These are phyloP conservation scores for Hydrotaea cyrtoneurina DNA, from an alignment of 2,888 invertebrate genomes.

Conservation along the genomic window DNA sequence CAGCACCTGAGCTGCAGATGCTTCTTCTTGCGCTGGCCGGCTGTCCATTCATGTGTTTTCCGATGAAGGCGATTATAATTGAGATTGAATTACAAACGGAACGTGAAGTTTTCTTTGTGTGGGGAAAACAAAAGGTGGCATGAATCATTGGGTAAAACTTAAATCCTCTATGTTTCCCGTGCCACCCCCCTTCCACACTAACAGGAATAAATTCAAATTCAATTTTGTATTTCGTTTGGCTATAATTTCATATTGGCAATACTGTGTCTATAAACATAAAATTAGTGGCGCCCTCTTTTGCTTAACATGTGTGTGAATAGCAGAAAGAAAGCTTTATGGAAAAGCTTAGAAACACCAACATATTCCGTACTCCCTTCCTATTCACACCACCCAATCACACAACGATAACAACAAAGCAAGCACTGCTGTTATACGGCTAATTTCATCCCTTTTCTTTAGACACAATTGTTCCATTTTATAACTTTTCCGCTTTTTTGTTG, in stretches of 20 bases:
- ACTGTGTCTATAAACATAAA: neutral
- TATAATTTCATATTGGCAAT: conserved; percentile 34
- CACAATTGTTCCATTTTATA: conserved; percentile 23
- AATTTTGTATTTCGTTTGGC: neutral
- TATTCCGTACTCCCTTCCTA: no score
- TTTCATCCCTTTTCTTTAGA: conserved; percentile 11
- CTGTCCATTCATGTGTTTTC: neutral
- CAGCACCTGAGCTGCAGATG: conserved; percentile 57
- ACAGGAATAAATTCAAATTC: neutral
- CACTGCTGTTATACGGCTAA: neutral
- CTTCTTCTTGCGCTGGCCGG: neutral
- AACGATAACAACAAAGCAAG: conserved; percentile 8
- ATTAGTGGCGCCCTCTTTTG: conserved; percentile 48
- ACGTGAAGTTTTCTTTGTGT: neutral
- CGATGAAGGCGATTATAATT: neutral
- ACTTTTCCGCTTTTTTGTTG: neutral
- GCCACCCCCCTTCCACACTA: no score
- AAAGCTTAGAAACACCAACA: conserved; percentile 56
- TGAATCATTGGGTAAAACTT: neutral
- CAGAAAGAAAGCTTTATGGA: conserved; percentile 44
- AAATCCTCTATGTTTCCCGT: no score
- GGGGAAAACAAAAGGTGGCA: neutral
- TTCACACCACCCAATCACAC: no score
- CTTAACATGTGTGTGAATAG: neutral
- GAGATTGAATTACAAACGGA: conserved; percentile 23